A percentile compares a stretch with the other conserved stretches of the same genome.
Conservation (phyloP, 2,888 invertebrate genomes). For the Meta bourneti region DNA sequence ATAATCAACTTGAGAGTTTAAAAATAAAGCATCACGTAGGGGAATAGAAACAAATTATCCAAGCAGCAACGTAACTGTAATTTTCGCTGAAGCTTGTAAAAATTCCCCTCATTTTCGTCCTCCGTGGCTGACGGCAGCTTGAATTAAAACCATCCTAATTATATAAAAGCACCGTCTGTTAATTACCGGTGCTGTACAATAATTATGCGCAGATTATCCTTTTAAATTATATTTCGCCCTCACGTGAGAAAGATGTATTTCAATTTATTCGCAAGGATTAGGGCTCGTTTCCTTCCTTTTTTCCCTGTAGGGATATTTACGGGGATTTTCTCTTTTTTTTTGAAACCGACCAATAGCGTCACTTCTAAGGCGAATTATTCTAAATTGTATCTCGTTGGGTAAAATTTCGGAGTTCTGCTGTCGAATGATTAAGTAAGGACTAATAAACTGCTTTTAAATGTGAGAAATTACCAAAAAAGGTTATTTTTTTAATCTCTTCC, state of each 20-base stretch:
- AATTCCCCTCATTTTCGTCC: neutral
- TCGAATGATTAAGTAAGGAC: neutral
- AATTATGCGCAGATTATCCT: constrained; percentile 31
- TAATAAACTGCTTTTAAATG: neutral
- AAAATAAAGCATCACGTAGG: neutral
- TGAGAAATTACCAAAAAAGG: neutral
- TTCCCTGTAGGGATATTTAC: neutral
- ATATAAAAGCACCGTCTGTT: constrained; percentile 38
- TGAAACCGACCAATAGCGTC: neutral
- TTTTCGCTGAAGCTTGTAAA: neutral
- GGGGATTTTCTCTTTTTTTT: neutral
- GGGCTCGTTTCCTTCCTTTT: neutral
- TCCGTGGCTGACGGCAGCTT: neutral
- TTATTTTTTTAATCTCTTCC: neutral
- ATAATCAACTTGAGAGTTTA: neutral
- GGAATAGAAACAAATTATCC: neutral
- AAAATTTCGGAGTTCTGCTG: neutral
- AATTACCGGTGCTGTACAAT: constrained; percentile 12
- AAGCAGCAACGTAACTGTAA: neutral
- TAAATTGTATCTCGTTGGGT: neutral
- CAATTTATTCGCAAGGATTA: constrained; percentile 19
- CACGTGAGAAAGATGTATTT: constrained; percentile 14
- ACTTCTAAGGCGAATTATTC: neutral
- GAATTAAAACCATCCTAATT: constrained; percentile 41
- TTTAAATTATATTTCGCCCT: constrained; percentile 26